Percentiles rank a stretch among this genome's conserved stretches.
Conservation (phyloP, 2,888 invertebrate species). For the Holacanthella duospinosa region DNA sequence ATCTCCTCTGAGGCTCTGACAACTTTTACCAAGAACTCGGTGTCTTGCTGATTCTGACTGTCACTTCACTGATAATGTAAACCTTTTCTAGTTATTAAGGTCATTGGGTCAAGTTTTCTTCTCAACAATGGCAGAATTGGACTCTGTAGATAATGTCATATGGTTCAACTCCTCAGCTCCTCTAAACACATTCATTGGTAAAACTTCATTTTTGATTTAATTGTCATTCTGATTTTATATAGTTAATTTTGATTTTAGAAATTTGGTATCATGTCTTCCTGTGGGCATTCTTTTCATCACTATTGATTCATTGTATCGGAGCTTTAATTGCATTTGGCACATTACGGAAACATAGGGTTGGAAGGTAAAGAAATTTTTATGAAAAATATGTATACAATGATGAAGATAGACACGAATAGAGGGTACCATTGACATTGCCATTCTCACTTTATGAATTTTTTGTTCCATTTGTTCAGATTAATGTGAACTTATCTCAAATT, state of each 20-base stretch:
- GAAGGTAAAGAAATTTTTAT: conserved; percentile 44
- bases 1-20: too few species aligned
- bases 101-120: background rate
- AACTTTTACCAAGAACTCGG: too few species aligned
- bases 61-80: too few species aligned
- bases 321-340: conserved; percentile 83
- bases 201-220: conserved; percentile 9
- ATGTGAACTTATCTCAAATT: too few species aligned
- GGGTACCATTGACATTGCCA: too few species aligned
- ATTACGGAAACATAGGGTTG: conserved; percentile 84
- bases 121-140: conserved; percentile 45
- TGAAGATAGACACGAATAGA: too few species aligned
- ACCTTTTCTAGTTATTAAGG: too few species aligned
- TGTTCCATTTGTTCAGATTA: too few species aligned
- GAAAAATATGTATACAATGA: background rate
- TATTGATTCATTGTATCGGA: conserved; percentile 79
- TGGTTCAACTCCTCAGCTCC: conserved; percentile 54
- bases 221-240: conserved; percentile 13
- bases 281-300: conserved; percentile 88
- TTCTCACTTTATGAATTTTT: too few species aligned
- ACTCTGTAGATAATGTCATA: conserved; percentile 59
- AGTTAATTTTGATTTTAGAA: conserved; percentile 55
- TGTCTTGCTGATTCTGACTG: too few species aligned
- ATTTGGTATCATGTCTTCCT: conserved; percentile 97
- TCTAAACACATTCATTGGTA: conserved; percentile 42